These are phyloP conservation scores for Cryptoblepharus egeriae DNA, from an alignment of 2,797 vertebrate species.

Conservation along the genomic window DNA sequence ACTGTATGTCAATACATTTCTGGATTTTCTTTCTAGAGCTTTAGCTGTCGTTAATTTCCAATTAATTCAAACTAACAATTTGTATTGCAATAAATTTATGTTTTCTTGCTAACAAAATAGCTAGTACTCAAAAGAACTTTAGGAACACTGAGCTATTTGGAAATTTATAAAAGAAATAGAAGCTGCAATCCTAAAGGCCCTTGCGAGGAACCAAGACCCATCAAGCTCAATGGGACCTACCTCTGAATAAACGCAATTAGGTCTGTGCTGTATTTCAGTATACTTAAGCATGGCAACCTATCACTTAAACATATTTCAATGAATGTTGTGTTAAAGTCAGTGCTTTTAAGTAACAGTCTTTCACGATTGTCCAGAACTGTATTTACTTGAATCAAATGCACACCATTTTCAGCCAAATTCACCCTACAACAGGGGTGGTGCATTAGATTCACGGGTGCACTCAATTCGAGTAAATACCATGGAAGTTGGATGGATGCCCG, in stretches of 20 bases:
- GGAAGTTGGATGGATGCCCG: no score
- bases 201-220: no score
- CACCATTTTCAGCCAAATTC: no score
- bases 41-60: background rate
- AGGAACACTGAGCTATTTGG: constrained; percentile 20
- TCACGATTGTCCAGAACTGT: no score
- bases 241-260: no score
- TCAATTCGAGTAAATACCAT: no score
- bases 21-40: no score
- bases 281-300: constrained; percentile 19
- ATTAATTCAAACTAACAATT: background rate
- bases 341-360: constrained; percentile 33
- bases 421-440: no score
- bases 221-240: no score
- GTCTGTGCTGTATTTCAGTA: background rate
- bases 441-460: no score
- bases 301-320: constrained; percentile 35
- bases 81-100: background rate
- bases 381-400: no score
- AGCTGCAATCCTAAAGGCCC: no score
- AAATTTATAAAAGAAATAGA: constrained; percentile 18
- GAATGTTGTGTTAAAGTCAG: constrained; percentile 2
- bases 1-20: background rate
- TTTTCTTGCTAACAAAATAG: background rate
- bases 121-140: background rate